Conservation (phyloP, 2,888 invertebrate genomes). For the Eubasilissa splendida region DNA sequence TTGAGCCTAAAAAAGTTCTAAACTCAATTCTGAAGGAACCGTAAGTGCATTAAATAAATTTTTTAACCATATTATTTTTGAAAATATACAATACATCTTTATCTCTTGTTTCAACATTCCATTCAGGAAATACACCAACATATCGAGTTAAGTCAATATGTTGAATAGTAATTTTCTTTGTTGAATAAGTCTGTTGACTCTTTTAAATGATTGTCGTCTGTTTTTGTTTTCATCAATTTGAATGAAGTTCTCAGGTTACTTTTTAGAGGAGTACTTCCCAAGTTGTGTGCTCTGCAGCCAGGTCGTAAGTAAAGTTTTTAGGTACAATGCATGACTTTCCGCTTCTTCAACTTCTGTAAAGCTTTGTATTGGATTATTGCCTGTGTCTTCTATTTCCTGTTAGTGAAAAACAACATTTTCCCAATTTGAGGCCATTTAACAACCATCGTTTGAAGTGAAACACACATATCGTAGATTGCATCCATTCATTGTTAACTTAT, state of each 20-base stretch:
- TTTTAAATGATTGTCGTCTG: neutral
- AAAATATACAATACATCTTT: too few relatives aligned
- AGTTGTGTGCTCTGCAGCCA: constrained; percentile 10
- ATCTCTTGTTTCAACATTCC: too few relatives aligned
- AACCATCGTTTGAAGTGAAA: neutral
- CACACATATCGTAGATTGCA: too few relatives aligned
- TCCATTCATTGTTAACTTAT: too few relatives aligned
- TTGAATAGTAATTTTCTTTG: too few relatives aligned
- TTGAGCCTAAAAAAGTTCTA: too few relatives aligned
- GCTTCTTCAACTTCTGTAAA: constrained; percentile 21
- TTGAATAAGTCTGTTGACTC: too few relatives aligned
- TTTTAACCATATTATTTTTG: too few relatives aligned
- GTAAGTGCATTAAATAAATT: too few relatives aligned
- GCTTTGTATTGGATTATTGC: constrained; percentile 33
- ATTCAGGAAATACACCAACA: too few relatives aligned
- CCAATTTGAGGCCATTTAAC: constrained; percentile 22
- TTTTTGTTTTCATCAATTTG: constrained; percentile 6
- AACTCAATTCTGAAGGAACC: too few relatives aligned
- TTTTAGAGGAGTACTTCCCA: constrained; percentile 9
- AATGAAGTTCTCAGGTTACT: constrained; percentile 21
- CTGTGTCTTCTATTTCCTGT: constrained; percentile 19
- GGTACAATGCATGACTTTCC: constrained; percentile 35
- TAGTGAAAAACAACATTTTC: constrained; percentile 1
- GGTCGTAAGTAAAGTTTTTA: constrained; percentile 38
- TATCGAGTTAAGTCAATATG: too few relatives aligned